phyloP scores from a whole-genome alignment of 2,888 invertebrate genomes.

The Tortrix viridana region DNA sequence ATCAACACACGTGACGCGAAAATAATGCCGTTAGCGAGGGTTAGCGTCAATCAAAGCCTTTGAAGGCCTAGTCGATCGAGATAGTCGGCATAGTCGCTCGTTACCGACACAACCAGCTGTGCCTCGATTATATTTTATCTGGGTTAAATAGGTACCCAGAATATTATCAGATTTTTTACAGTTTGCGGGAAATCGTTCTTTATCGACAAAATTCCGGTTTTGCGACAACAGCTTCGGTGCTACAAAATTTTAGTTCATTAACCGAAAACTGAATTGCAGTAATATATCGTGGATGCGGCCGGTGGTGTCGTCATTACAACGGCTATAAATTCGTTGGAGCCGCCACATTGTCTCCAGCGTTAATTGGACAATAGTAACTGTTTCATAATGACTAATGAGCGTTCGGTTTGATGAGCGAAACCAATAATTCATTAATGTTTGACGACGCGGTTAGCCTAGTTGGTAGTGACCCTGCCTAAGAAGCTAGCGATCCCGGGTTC shows the following conservation, averaged over 20 bases:
- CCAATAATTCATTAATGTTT: slow-evolving; percentile 8
- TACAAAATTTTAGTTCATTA: slow-evolving; percentile 2
- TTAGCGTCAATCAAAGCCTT: too few species aligned
- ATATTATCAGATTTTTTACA: too few species aligned
- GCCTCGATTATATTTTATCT: too few species aligned
- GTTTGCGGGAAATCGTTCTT: not conserved
- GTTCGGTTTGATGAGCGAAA: slow-evolving; percentile 20
- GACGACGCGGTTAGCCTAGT: too few species aligned
- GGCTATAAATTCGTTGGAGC: slow-evolving; percentile 48
- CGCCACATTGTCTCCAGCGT: slow-evolving; percentile 42
- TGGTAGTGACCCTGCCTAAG: too few species aligned
- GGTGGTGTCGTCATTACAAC: slow-evolving; percentile 44
- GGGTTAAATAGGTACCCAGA: too few species aligned
- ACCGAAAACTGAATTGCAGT: slow-evolving; percentile 16
- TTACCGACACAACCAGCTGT: too few species aligned
- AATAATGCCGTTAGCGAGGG: too few species aligned
- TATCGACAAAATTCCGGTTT: not conserved
- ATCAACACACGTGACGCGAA: too few species aligned
- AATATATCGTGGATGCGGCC: slow-evolving; percentile 40
- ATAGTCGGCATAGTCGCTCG: too few species aligned
- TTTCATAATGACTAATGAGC: slow-evolving; percentile 47
- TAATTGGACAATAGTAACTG: slow-evolving; percentile 50
- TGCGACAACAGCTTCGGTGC: not conserved
- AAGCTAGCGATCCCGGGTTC: too few species aligned
- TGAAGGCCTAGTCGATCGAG: too few species aligned